Conservation (phyloP, 35 echinoderm and acorn worm species). For the Antedon bifida region DNA sequence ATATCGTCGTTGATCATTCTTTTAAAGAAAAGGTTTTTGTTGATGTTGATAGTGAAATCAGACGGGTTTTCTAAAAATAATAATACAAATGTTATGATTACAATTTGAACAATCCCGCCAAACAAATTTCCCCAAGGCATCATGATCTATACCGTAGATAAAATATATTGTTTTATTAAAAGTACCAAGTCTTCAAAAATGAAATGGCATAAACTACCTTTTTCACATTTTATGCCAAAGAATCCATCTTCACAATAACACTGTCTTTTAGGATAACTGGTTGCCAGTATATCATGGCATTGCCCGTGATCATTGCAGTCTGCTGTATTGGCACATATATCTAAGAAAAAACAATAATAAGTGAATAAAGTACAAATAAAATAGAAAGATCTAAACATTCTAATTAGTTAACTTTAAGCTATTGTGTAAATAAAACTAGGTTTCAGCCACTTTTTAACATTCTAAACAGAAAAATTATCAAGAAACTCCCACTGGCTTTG, state of each 20-base stretch:
- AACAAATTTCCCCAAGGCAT: too few relatives aligned
- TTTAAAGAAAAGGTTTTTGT: slow-evolving; percentile 11
- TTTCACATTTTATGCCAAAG: slow-evolving; percentile 63
- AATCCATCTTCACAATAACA: slow-evolving; percentile 68
- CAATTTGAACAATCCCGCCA: too few relatives aligned
- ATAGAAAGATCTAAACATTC: too few relatives aligned
- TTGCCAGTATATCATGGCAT: slow-evolving; percentile 36
- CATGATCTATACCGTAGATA: too few relatives aligned
- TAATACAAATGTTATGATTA: background rate
- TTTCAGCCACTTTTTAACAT: too few relatives aligned
- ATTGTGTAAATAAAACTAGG: too few relatives aligned
- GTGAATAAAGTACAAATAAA: too few relatives aligned
- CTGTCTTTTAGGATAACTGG: slow-evolving; percentile 36
- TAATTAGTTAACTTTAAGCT: too few relatives aligned
- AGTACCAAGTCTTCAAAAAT: background rate
- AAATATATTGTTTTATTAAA: too few relatives aligned
- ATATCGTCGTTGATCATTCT: slow-evolving; percentile 7
- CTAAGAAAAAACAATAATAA: slow-evolving; percentile 14
- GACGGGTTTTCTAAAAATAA: slow-evolving; percentile 39
- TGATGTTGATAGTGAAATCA: slow-evolving; percentile 10
- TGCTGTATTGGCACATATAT: slow-evolving; percentile 33
- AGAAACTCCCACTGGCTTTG: too few relatives aligned
- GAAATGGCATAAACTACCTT: slow-evolving; percentile 18
- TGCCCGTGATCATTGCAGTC: slow-evolving; percentile 49
- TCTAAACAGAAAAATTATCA: too few relatives aligned